phyloP scores from a whole-genome alignment of 2,797 vertebrate genomes.

The Sphenopsis melanotis region DNA sequence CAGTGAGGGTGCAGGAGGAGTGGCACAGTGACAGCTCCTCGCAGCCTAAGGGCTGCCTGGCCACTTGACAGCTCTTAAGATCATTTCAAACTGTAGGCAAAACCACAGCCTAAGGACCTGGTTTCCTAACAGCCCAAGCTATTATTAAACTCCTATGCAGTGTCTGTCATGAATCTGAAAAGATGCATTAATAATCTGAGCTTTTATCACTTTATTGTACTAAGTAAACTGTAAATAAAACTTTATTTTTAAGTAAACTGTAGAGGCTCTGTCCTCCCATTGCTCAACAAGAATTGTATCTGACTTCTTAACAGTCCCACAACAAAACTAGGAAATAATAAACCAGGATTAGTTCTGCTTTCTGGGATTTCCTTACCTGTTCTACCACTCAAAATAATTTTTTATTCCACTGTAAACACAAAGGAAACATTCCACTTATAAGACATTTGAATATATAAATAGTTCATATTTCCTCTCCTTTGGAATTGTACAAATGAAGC shows the following conservation, averaged over 20 bases:
- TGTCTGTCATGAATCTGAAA: background rate
- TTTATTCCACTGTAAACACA: background rate
- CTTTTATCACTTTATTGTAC: background rate
- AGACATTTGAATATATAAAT: background rate
- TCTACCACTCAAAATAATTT: background rate
- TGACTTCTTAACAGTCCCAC: background rate
- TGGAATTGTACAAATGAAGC: background rate
- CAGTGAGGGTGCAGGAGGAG: background rate
- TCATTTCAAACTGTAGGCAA: background rate
- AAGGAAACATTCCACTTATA: background rate
- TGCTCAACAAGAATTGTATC: background rate
- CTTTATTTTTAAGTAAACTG: background rate
- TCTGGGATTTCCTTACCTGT: background rate
- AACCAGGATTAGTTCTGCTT: background rate
- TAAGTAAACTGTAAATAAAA: background rate
- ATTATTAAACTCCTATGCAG: background rate
- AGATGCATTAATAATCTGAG: background rate
- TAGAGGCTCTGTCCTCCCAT: background rate
- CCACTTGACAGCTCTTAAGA: background rate
- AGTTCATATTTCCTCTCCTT: background rate
- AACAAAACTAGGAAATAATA: background rate
- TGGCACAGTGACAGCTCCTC: background rate
- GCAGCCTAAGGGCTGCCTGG: background rate
- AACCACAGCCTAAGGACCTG: background rate
- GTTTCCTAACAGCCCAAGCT: background rate